Evolutionary conservation across 2,888 invertebrate genomes (phyloP), one percentile per base, ranked within the genome.

Genomic region (Nomada ferruginata): DNA sequence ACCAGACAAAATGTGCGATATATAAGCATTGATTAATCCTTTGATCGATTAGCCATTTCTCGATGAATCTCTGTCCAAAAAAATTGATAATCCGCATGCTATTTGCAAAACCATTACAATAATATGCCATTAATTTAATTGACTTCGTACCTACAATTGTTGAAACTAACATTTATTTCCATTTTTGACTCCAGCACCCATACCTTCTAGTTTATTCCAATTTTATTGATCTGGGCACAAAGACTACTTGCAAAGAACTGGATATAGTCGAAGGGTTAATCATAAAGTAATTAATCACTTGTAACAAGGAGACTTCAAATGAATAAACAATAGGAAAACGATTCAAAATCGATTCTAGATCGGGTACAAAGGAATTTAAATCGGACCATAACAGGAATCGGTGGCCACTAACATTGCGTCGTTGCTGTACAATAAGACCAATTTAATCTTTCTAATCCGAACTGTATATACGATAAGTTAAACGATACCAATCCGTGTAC

Each of bases 311-410:
- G 7, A 20, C n/a, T 53, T 18, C 36, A 36, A 0, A 0, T 4
- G n/a, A 53, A 20, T 7, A 10, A 42, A 15, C 2, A 78, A 73
- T 73, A 60, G 68, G 60, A 76, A 75, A 82, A 61, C 55, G 76
- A 63, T 76, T 84, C 57, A 75, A 83, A 83, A 79, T 78, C 60
- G 64, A 76, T 47, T 72, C 36, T 72, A 55, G 74, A n/a, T 64
- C 47, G 52, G 57, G 61, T 77, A 80, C 79, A 64, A 75, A 72
- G 47, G 68, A 82, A 77, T 79, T 75, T 66, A 73, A 82, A 86
- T 76, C 72, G 89, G 87, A 89, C 89, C 88, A 89, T 81, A 83
- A 82, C 85, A 82, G 72, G 66, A 83, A 83, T 82, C 80, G 78
- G 76, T 74, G 76, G 78, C 85, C 74, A 72, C 70, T 74, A 77